These are phyloP conservation scores for Ligdia adustata DNA, from an alignment of 2,888 invertebrate genomes.

Conservation along the genomic window DNA sequence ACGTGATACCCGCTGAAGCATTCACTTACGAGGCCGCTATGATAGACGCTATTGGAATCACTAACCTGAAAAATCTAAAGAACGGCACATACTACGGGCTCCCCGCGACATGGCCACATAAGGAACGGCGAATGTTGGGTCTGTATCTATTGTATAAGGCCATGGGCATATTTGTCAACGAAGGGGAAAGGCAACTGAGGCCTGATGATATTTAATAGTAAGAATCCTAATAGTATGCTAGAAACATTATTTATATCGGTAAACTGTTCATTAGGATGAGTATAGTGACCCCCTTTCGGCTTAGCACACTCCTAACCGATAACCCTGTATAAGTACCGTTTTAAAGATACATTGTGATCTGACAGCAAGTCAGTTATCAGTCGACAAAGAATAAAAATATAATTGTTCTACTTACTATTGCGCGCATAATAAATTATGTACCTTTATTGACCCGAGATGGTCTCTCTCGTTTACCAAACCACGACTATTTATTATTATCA, in stretches of 20 bases:
- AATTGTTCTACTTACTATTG: no score
- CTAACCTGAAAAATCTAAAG: slow-evolving; percentile 90
- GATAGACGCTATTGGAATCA: slow-evolving; percentile 93
- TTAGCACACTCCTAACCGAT: no score
- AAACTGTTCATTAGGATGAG: no score
- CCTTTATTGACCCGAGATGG: not conserved
- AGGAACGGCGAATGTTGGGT: slow-evolving; percentile 89
- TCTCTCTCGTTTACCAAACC: not conserved
- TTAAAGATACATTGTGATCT: no score
- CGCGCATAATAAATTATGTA: not conserved
- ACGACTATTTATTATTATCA: not conserved
- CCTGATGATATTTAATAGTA: slow-evolving; percentile 85
- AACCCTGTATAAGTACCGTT: no score
- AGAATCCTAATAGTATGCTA: no score
- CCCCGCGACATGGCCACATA: slow-evolving; percentile 88
- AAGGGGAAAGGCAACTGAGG: slow-evolving; percentile 94
- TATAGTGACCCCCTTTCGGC: no score
- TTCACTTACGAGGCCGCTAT: slow-evolving; percentile 97
- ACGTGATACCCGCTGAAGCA: slow-evolving; percentile 95
- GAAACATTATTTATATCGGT: not conserved
- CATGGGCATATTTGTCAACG: slow-evolving; percentile 91
- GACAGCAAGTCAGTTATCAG: no score
- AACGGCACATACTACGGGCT: slow-evolving; percentile 93
- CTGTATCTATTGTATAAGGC: slow-evolving; percentile 91
- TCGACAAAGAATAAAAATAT: no score